A percentile compares a stretch with the other conserved stretches of the same genome.
These are phyloP conservation scores for Papilio elwesi DNA, from an alignment of 2,888 invertebrate species.

Conservation along the genomic window DNA sequence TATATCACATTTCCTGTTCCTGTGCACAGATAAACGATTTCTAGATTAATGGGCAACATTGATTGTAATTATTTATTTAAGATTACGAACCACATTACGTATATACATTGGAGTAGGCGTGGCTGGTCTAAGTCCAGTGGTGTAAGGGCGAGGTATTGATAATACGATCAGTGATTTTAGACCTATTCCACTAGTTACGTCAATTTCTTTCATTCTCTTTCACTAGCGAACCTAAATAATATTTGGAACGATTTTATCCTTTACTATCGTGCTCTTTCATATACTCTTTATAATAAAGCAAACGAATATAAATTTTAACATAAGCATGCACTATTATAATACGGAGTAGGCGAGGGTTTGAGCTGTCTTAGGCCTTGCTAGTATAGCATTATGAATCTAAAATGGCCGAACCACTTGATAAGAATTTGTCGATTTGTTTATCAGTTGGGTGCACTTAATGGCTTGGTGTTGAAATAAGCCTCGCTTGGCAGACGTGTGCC, in stretches of 20 bases:
- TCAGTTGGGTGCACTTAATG: slow-evolving; percentile 45
- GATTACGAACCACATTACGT: not conserved
- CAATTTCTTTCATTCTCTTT: too few relatives aligned
- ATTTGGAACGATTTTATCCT: too few relatives aligned
- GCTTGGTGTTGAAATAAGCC: slow-evolving; percentile 57
- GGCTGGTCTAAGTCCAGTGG: not conserved
- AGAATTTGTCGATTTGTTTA: slow-evolving; percentile 45
- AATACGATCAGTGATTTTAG: not conserved
- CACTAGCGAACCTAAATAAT: too few relatives aligned
- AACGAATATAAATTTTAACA: too few relatives aligned
- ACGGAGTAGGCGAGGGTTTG: too few relatives aligned
- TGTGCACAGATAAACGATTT: slow-evolving; percentile 24
- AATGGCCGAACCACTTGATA: too few relatives aligned
- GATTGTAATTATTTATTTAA: slow-evolving; percentile 16
- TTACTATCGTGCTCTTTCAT: too few relatives aligned
- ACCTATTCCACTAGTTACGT: not conserved
- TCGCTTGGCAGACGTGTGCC: slow-evolving; percentile 54
- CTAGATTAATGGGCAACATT: slow-evolving; percentile 32
- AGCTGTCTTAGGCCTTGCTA: too few relatives aligned
- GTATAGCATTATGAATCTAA: too few relatives aligned
- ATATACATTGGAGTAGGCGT: not conserved
- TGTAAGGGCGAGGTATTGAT: not conserved
- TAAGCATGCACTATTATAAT: too few relatives aligned
- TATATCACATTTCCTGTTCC: slow-evolving; percentile 50
- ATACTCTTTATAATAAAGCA: too few relatives aligned